Evolutionary conservation across 92 coral and sea anemone species (phyloP), one percentile per base, ranked within the genome.

Genomic region (Ricordea florida): DNA sequence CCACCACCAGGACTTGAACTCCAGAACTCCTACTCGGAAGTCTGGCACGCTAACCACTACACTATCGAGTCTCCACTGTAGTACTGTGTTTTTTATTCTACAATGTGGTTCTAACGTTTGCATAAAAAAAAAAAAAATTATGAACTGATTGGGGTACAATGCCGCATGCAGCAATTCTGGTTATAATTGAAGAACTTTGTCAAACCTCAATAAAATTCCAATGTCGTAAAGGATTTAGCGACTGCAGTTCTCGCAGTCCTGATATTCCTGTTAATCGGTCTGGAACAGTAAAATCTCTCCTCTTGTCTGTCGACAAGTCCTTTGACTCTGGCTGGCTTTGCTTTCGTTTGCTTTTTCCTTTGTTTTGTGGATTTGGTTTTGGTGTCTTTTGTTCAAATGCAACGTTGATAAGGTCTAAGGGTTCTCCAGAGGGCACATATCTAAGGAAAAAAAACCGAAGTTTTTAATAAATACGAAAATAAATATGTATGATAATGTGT

Each of bases 121-220:
- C 1, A 22, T 6, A n/a, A n/a, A n/a, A n/a, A n/a, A n/a, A n/a
- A n/a, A n/a, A n/a, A n/a, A n/a, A n/a, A n/a, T n/a, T n/a, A n/a
- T n/a, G n/a, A n/a, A n/a, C n/a, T n/a, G n/a, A n/a, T n/a, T n/a
- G n/a, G n/a, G n/a, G n/a, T n/a, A n/a, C n/a, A n/a, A n/a, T n/a
- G n/a, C n/a, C 25, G 62, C 25, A 52, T 26, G 14, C 36, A 17
- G 15, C 5, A 11, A 1, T 10, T 1, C 20, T 6, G 41, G 13
- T 7, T 35, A 6, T 6, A 35, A 35, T 6, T 35, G 7, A 47
- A 7, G 25, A 47, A 7, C 25, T 18, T 21, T 3, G 23, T 45
- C 15, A 8, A 8, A 94, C 99, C 97, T 96, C 97, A 30, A 96
- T 87, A 60, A 96, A 92, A 47, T 89, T 92, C 99, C 97, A 96